Base-by-base conservation (phyloP, 2,113 vertebrate species). In the Geothlypis trichas region DNA sequence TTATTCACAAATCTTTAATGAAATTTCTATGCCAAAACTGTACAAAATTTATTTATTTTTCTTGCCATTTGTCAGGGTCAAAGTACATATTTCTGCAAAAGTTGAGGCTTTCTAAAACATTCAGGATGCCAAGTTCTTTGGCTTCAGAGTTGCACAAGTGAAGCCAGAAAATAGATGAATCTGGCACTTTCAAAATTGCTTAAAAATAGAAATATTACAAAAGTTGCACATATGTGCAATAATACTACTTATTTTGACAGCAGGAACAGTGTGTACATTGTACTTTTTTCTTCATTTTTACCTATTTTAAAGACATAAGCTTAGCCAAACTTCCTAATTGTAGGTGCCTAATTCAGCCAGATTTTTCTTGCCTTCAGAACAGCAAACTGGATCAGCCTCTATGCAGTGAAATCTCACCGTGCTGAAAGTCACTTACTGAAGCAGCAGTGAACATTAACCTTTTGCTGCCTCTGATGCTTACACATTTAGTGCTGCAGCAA, bases 191-290 rank as follows among this genome's bases (percentile, higher is more conserved):
- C 65, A 86, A 89, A 94, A 96, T n/a, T 65, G 84, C 67, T 88
- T 93, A 96, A 96, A 97, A 97, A 94, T 92, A 94, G 84, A 89
- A 96, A 84, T 90, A 96, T 94, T 91, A 79, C 22, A 89, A 44
- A 96, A 96, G 58, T 84, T 95, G 91, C 76, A 76, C 67, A 83
- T 91, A 68, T 79, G 75, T 94, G 96, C 91, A 96, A 95, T 96
- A 95, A 80, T 87, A 65, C 23, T 62, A 73, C 44, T 94, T 89
- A 66, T 83, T 94, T 76, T 84, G 55, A 94, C 1, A 4, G 37
- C 59, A 93, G 58, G 66, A 89, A 92, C 47, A 39, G 59, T 16
- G 28, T 68, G 75, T 55, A 28, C 42, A 16, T 52, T 65, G 33
- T 44, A 76, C 21, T 27, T 62, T 66, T 92, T 75, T 5, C 17